phyloP scores from a whole-genome alignment of 2,888 invertebrate species.

The Philhelius pedissequus region DNA sequence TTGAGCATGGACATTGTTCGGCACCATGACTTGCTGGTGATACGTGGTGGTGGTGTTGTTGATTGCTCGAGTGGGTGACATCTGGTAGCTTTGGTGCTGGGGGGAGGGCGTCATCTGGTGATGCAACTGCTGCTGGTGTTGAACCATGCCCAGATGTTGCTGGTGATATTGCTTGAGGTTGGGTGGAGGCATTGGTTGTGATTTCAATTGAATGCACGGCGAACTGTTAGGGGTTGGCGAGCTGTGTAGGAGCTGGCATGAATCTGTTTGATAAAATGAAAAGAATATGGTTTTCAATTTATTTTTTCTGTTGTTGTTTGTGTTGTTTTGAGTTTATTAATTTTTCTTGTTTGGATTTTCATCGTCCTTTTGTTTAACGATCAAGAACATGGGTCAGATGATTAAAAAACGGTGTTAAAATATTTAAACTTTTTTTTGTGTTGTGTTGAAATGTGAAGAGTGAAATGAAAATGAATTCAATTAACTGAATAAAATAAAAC shows the following conservation, averaged over 20 bases:
- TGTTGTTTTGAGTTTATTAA: slow-evolving; percentile 21
- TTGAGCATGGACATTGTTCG: slow-evolving; percentile 54
- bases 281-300: slow-evolving; percentile 43
- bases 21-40: slow-evolving; percentile 69
- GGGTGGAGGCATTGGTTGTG: slow-evolving; percentile 62
- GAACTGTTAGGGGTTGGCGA: slow-evolving; percentile 74
- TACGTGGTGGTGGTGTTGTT: slow-evolving; percentile 57
- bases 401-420: neutral
- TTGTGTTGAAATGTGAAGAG: neutral
- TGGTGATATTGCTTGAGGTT: slow-evolving; percentile 61
- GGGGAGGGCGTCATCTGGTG: slow-evolving; percentile 74
- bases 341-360: slow-evolving; percentile 6
- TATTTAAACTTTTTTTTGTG: slow-evolving; percentile 3
- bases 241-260: slow-evolving; percentile 77
- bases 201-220: slow-evolving; percentile 72
- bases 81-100: slow-evolving; percentile 73
- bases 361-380: slow-evolving; percentile 14
- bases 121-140: slow-evolving; percentile 65
- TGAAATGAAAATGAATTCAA: slow-evolving; percentile 11
- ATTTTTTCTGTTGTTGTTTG: neutral
- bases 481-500: neutral
- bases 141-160: slow-evolving; percentile 64
- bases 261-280: slow-evolving; percentile 73
- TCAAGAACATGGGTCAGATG: slow-evolving; percentile 21
- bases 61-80: slow-evolving; percentile 61